Percentiles rank a stretch among this genome's conserved stretches.
Evolutionary conservation across 2,113 vertebrate genomes (phyloP).

Genomic region (Ammodytes marinus): DNA sequence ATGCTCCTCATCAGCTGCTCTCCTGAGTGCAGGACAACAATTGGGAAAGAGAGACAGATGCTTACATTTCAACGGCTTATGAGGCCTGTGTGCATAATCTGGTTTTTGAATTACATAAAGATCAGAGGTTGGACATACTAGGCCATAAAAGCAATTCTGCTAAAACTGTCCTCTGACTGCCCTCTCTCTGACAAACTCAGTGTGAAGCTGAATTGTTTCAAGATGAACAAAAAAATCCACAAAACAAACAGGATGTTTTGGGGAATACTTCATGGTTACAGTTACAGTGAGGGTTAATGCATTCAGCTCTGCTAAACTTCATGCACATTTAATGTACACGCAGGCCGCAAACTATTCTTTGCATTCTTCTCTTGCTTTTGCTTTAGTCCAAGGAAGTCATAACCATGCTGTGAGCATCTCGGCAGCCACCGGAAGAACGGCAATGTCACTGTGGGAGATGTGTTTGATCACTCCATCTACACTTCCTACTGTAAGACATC

Average conservation of each 20-base stretch:
- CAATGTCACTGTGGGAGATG: slow-evolving; percentile 5
- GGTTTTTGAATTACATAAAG: not conserved
- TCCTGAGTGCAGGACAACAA: not conserved
- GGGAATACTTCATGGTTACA: slow-evolving; percentile 6
- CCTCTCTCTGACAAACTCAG: slow-evolving; percentile 14
- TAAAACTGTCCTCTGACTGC: slow-evolving; percentile 10
- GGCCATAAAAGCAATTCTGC: slow-evolving; percentile 5
- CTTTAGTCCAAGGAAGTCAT: slow-evolving; percentile 24
- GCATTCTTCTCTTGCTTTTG: slow-evolving; percentile 8
- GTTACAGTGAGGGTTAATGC: slow-evolving; percentile 23
- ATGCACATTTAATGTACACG: slow-evolving; percentile 34
- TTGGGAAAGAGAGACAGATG: not conserved
- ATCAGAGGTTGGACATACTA: not conserved
- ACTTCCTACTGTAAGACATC: slow-evolving; percentile 6
- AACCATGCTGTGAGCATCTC: slow-evolving; percentile 46
- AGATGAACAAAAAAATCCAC: not conserved
- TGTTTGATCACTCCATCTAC: not conserved
- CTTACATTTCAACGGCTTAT: slow-evolving; percentile 9
- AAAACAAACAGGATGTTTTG: slow-evolving; percentile 30
- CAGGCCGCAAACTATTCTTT: slow-evolving; percentile 19
- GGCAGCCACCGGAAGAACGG: slow-evolving; percentile 27
- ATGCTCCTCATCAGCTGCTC: slow-evolving; percentile 3
- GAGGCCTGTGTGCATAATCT: not conserved
- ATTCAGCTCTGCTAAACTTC: slow-evolving; percentile 24
- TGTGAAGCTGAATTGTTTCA: not conserved